Evolutionary conservation across 2,113 vertebrate genomes (phyloP), one percentile per base, ranked within the genome.

Genomic region (Chunga burmeisteri): DNA sequence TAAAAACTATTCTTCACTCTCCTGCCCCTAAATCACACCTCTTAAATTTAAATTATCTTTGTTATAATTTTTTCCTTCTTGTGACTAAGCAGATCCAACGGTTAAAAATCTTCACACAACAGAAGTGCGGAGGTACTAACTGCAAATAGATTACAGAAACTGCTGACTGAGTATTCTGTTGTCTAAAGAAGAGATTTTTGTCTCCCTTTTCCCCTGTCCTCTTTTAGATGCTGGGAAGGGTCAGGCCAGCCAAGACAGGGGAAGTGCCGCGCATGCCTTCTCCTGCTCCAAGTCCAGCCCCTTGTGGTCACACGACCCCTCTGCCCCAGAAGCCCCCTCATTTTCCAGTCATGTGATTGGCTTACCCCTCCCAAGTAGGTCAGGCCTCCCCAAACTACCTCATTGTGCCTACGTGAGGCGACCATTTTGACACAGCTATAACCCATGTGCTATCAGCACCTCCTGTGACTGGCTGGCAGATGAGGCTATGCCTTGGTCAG

Each of bases 211-310:
- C 8, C 16, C 9, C 9, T 21, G 11, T 9, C 10, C 23, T 55
- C 6, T 61, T 59, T 65, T 13, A 46, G 68, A 32, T 27, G 40
- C 55, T 44, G 22, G 10, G 16, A 59, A 53, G 21, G 22, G 13
- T 36, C 8, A 46, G 30, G 46, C 66, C 29, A 78, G 36, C n/a
- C n/a, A n/a, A 19, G 20, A 30, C 7, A 38, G 10, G 17, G 22
- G 14, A 42, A 23, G 13, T 25, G 20, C 17, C 7, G 0, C 7
- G 13, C 16, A 6, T 0, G 0, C 18, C 8, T 9, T 20, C 14
- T 46, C 52, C 40, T 44, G 19, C 30, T 8, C 16, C 20, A 53
- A 22, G 18, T 68, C 19, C 38, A 67, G 21, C 14, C n/a, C 25
- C 38, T 65, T 7, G 7, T 17, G n/a, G 8, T 3, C 7, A 59